Base-by-base conservation (phyloP, 1,140 invertebrate genomes). In the Conopomorpha cramerella region DNA sequence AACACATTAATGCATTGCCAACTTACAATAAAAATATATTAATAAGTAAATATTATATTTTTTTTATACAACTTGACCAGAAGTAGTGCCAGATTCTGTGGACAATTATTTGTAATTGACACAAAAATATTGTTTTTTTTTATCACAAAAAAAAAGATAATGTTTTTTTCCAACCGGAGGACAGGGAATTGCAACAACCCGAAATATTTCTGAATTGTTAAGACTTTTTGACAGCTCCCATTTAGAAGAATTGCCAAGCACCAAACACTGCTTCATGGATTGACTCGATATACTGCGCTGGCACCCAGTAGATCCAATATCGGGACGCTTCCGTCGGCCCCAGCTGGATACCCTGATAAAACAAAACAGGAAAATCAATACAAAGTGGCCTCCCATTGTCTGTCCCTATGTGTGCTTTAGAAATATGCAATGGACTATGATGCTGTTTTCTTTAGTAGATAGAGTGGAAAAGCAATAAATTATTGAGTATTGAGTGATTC, bases 231-330 rank as follows among this genome's bases (percentile, higher is more conserved):
- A n/a, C n/a, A n/a, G n/a, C n/a, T n/a, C 46, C 30, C 36, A 41
- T 36, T 74, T 77, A 91, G 68, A 90, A 91, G 55, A 86, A 88
- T 62, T 90, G 88, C 90, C 91, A 94, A 54, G 92, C 91, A 34
- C 92, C 92, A 23, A 95, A 81, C 43, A 95, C 86, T 34, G 91
- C 88, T 57, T 94, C 92, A 81, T 95, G 95, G 53, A 96, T 94
- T 36, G 93, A 91, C 54, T 92, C 89, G 38, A 95, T 84, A 68
- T 94, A 96, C 60, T 92, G 89, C 16, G 92, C 91, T 28, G 94
- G 94, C 26, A 96, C 92, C 93, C 93, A 96, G 73, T 96, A 96
- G 31, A 96, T 85, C 91, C 92, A 96, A 78, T 95, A 95, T 44
- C 89, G 78, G 16, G 91, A 93, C 8, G 91, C 90, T 77, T 94